These are phyloP conservation scores for Leptinotarsa undecemlineata DNA, from an alignment of 1,140 invertebrate species.

Conservation along the genomic window DNA sequence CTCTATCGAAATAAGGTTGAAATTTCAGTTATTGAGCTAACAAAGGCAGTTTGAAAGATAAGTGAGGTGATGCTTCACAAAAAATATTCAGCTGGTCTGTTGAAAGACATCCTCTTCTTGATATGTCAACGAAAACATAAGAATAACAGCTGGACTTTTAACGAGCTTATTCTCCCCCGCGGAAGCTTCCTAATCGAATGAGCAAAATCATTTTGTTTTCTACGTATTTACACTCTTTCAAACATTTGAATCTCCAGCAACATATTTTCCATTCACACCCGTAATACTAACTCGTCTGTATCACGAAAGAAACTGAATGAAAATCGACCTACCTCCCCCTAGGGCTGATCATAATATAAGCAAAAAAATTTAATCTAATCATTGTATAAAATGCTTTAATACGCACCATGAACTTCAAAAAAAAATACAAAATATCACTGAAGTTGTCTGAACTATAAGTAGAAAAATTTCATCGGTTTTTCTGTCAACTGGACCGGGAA, in stretches of 20 bases:
- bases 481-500: too few species aligned
- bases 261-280: background rate
- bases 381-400: conserved; percentile 2
- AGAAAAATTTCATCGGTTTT: too few species aligned
- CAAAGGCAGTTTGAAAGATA: too few species aligned
- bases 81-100: too few species aligned
- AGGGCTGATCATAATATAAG: background rate
- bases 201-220: background rate
- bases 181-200: background rate
- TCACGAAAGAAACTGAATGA: background rate
- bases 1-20: too few species aligned
- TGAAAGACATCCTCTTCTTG: too few species aligned
- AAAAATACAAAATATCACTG: conserved; percentile 21
- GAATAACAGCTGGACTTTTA: too few species aligned
- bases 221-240: conserved; percentile 1
- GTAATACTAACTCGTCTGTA: background rate
- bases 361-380: background rate
- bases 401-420: conserved; percentile 13
- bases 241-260: background rate
- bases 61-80: too few species aligned
- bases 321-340: background rate
- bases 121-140: too few species aligned
- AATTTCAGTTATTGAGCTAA: too few species aligned
- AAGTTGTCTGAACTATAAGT: background rate
- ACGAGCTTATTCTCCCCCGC: too few species aligned